Conservation (phyloP, 2,113 vertebrate species). For the Zootoca vivipara region DNA sequence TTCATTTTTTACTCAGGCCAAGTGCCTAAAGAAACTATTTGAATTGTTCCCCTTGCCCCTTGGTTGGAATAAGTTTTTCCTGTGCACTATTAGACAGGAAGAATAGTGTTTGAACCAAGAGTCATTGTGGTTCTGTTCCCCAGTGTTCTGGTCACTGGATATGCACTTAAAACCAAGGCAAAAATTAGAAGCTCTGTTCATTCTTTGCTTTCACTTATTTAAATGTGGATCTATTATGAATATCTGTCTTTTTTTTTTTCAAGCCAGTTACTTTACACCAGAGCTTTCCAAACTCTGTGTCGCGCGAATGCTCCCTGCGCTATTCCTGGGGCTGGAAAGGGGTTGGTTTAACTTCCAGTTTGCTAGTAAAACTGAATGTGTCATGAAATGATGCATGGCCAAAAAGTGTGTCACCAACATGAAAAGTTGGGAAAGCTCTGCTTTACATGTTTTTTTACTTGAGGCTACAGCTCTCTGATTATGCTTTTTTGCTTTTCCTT, state of each 20-base stretch:
- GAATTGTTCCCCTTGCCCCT: slow-evolving; percentile 8
- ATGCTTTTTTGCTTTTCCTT: background rate
- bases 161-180: background rate
- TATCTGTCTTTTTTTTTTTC: background rate
- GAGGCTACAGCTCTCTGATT: background rate
- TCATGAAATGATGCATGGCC: too few relatives aligned
- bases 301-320: too few relatives aligned
- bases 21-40: slow-evolving; percentile 16
- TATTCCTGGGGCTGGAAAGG: too few relatives aligned
- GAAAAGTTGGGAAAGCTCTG: too few relatives aligned
- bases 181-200: background rate
- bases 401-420: too few relatives aligned
- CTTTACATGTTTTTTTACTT: background rate
- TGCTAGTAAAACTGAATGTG: too few relatives aligned
- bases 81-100: background rate
- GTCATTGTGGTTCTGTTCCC: background rate
- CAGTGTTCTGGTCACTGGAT: background rate
- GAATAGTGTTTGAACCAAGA: slow-evolving; percentile 27
- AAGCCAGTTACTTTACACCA: background rate
- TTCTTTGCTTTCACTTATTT: background rate
- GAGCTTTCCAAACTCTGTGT: too few relatives aligned
- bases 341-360: too few relatives aligned
- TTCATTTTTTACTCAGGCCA: background rate
- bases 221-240: background rate
- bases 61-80: slow-evolving; percentile 20